Percentiles rank a stretch among this genome's conserved stretches.
Evolutionary conservation across 2,113 vertebrate species (phyloP).

Genomic region (Blennius ocellaris): DNA sequence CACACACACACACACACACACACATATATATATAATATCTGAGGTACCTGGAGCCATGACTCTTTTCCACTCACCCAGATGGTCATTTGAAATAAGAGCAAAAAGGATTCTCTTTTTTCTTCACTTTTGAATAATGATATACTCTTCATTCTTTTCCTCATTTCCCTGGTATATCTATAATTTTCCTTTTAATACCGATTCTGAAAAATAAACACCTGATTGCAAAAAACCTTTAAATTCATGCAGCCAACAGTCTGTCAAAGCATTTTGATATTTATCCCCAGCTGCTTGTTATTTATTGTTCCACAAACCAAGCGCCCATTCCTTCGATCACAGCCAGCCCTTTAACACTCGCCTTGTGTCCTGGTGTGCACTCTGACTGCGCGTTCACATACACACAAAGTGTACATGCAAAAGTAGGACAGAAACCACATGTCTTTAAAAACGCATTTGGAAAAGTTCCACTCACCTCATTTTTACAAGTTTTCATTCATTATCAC

Average conservation of each 20-base stretch:
- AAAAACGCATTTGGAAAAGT: neutral
- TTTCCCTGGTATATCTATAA: no score
- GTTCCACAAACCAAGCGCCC: constrained; percentile 45
- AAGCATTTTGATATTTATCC: constrained; percentile 1
- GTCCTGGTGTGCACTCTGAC: constrained; percentile 54
- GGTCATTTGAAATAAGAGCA: constrained; percentile 24
- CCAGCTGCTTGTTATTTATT: constrained; percentile 49
- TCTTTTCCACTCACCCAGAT: constrained; percentile 42
- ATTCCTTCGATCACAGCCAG: constrained; percentile 49
- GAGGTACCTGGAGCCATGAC: constrained; percentile 57
- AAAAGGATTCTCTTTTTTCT: constrained; percentile 19
- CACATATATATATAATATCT: constrained; percentile 25
- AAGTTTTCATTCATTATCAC: constrained; percentile 13
- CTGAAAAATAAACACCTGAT: constrained; percentile 37
- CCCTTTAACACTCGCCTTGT: constrained; percentile 56
- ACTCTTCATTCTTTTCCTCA: no score
- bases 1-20: constrained; percentile 40
- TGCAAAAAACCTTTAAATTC: constrained; percentile 5
- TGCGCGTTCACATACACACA: constrained; percentile 18
- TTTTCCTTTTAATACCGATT: constrained; percentile 21
- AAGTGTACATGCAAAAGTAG: constrained; percentile 25
- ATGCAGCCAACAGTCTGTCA: constrained; percentile 5
- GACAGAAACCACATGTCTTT: constrained; percentile 28
- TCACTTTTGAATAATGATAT: neutral
- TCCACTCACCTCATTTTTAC: constrained; percentile 1